phyloP scores from a whole-genome alignment of 1,140 invertebrate genomes.

The Stenopsyche tienmushanensis region DNA sequence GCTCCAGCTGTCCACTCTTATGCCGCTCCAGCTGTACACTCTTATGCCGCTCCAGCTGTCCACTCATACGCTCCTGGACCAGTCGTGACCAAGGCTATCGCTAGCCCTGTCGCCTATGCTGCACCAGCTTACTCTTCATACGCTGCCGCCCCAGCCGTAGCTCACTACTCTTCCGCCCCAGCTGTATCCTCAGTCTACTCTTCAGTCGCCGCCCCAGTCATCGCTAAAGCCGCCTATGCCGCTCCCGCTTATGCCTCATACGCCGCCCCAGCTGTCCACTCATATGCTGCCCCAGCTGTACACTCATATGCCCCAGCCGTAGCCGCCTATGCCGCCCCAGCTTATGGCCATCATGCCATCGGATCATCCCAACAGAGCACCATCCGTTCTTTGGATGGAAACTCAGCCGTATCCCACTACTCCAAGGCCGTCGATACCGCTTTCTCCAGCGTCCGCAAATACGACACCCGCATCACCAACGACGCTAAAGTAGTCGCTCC shows the following conservation, averaged over 20 bases:
- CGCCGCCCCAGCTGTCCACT: constrained; percentile 22
- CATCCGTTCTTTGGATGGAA: constrained; percentile 58
- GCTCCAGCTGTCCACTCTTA: constrained; percentile 26
- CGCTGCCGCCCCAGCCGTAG: constrained; percentile 23
- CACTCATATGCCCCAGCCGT: constrained; percentile 44
- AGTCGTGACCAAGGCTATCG: constrained; percentile 39
- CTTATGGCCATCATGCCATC: constrained; percentile 49
- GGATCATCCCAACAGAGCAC: constrained; percentile 60
- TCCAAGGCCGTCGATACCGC: constrained; percentile 63
- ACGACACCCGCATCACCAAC: constrained; percentile 62
- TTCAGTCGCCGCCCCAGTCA: constrained; percentile 28
- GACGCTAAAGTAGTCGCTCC: constrained; percentile 53
- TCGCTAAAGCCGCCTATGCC: constrained; percentile 40
- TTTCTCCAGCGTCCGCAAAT: constrained; percentile 64
- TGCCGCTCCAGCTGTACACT: constrained; percentile 39
- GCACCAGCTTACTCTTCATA: constrained; percentile 12
- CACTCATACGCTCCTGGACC: constrained; percentile 43
- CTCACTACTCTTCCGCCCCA: constrained; percentile 24
- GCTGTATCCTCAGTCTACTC: constrained; percentile 18
- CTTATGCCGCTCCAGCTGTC: constrained; percentile 39
- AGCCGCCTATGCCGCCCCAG: constrained; percentile 43
- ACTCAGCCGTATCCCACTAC: constrained; percentile 59
- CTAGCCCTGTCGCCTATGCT: constrained; percentile 37
- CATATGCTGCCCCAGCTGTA: constrained; percentile 36
- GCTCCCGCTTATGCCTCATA: constrained; percentile 41